A percentile compares a stretch with the other conserved stretches of the same genome.
These are phyloP conservation scores for Elegia similella DNA, from an alignment of 2,888 invertebrate species.

Conservation along the genomic window DNA sequence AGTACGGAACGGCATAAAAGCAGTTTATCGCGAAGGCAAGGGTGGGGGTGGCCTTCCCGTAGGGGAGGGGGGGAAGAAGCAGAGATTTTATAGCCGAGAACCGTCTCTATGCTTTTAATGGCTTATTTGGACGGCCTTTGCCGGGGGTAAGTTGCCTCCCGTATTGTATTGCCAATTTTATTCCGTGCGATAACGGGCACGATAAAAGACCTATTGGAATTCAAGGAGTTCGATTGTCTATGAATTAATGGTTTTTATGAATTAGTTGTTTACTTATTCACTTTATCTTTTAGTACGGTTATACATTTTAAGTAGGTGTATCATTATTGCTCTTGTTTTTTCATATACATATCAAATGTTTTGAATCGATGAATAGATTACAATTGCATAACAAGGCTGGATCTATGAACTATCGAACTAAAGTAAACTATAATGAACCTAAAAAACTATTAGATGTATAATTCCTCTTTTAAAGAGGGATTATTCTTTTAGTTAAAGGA, in stretches of 20 bases:
- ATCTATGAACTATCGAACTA: too few relatives aligned
- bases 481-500: too few relatives aligned
- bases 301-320: too few relatives aligned
- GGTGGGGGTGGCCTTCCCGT: slow-evolving; percentile 32
- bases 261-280: neutral
- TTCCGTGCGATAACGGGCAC: slow-evolving; percentile 60
- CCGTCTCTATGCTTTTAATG: slow-evolving; percentile 78
- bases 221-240: slow-evolving; percentile 15
- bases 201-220: slow-evolving; percentile 33
- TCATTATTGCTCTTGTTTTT: too few relatives aligned
- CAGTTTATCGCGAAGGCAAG: slow-evolving; percentile 66
- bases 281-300: neutral
- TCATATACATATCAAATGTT: too few relatives aligned
- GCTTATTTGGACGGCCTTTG: slow-evolving; percentile 78
- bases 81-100: slow-evolving; percentile 78
- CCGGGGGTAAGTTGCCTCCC: slow-evolving; percentile 55
- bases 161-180: slow-evolving; percentile 72
- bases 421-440: too few relatives aligned
- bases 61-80: slow-evolving; percentile 70
- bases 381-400: too few relatives aligned
- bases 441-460: too few relatives aligned
- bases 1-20: slow-evolving; percentile 74
- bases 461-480: too few relatives aligned
- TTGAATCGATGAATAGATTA: too few relatives aligned
- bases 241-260: neutral